A percentile compares a stretch with the other conserved stretches of the same genome.
These are phyloP conservation scores for Coecobrya sp. DNA, from an alignment of 2,888 invertebrate genomes.

Conservation along the genomic window DNA sequence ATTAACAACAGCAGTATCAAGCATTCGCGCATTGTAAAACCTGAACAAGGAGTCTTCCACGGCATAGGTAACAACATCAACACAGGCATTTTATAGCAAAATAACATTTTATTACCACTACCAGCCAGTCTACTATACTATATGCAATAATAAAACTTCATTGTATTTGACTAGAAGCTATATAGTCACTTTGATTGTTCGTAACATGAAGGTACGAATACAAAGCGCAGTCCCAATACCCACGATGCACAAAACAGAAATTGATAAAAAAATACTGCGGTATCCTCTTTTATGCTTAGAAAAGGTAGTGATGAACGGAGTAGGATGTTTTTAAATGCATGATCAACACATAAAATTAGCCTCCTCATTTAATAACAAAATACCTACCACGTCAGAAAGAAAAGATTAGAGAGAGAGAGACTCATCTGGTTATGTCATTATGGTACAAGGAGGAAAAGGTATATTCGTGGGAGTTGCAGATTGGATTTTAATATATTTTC, in stretches of 20 bases:
- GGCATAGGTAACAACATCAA: not conserved
- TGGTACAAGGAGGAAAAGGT: conserved; percentile 18
- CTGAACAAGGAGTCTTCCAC: not conserved
- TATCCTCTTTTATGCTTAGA: too few species aligned
- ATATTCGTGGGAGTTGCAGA: conserved; percentile 35
- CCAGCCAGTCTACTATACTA: not conserved
- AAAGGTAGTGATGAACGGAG: not conserved
- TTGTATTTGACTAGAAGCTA: too few species aligned
- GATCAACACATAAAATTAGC: not conserved
- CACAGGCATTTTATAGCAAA: too few species aligned
- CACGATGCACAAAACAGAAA: not conserved
- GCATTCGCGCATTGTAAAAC: not conserved
- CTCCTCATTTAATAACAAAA: not conserved
- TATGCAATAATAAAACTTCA: not conserved
- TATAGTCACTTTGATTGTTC: too few species aligned
- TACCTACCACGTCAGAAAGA: not conserved
- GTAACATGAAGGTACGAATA: too few species aligned
- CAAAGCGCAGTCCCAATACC: not conserved
- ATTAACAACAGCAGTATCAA: not conserved
- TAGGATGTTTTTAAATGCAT: not conserved
- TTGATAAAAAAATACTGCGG: not conserved
- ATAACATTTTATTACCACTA: not conserved
- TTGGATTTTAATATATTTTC: conserved; percentile 13
- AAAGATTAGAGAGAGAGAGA: too few species aligned
- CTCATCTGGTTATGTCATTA: not conserved